A percentile compares a stretch with the other conserved stretches of the same genome.
These are phyloP conservation scores for Papilio xuthus DNA, from an alignment of 1,140 invertebrate genomes.

Conservation along the genomic window DNA sequence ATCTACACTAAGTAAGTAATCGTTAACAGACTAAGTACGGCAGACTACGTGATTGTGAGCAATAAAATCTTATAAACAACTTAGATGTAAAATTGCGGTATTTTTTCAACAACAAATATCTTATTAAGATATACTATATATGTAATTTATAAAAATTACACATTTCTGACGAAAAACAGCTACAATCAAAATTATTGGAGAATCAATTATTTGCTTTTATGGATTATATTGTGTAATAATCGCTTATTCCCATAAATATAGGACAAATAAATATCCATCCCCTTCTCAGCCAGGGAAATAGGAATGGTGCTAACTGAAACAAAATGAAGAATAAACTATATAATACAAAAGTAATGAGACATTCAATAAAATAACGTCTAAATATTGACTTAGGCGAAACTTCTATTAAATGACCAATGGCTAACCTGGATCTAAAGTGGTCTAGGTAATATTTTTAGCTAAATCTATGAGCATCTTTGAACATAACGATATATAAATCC, in stretches of 20 bases:
- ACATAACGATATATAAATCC: too few species aligned
- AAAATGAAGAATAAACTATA: too few species aligned
- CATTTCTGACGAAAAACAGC: not conserved
- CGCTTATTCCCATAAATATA: not conserved
- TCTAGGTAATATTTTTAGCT: too few species aligned
- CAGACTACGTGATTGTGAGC: not conserved
- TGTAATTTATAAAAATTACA: not conserved
- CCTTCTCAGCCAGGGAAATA: not conserved
- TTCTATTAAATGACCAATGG: too few species aligned
- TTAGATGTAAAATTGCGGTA: too few species aligned
- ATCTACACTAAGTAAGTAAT: not conserved
- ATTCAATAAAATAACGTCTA: not conserved
- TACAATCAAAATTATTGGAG: too few species aligned
- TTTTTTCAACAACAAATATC: too few species aligned
- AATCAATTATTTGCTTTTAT: too few species aligned
- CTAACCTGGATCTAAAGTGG: too few species aligned
- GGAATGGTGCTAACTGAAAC: not conserved
- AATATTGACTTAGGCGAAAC: not conserved
- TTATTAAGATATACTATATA: too few species aligned
- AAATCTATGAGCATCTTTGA: too few species aligned
- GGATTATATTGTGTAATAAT: too few species aligned
- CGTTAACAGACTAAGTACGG: not conserved
- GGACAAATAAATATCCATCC: not conserved
- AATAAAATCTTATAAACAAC: not conserved
- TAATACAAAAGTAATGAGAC: not conserved